These are phyloP conservation scores for Bruchidius siliquastri DNA, from an alignment of 2,888 invertebrate genomes.

Conservation along the genomic window DNA sequence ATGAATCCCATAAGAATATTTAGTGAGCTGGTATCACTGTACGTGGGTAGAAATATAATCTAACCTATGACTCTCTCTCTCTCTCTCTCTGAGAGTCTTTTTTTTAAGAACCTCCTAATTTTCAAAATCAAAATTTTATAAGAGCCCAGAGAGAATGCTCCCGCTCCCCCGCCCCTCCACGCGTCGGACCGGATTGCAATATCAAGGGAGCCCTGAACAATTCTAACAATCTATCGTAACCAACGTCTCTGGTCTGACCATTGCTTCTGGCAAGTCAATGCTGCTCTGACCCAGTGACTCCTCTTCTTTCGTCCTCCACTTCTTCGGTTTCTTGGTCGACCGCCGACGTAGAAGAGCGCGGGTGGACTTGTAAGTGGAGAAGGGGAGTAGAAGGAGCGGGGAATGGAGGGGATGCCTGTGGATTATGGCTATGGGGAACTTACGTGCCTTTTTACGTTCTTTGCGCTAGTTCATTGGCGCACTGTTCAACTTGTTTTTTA, in stretches of 20 bases:
- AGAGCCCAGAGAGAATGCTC: too few relatives aligned
- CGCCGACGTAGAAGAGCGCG: neutral
- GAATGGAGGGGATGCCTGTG: neutral
- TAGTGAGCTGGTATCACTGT: too few relatives aligned
- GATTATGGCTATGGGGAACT: neutral
- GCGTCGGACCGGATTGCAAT: too few relatives aligned
- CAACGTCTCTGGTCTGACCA: neutral
- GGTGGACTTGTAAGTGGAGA: neutral
- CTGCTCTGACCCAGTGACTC: neutral
- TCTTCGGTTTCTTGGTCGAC: neutral
- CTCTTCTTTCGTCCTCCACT: neutral
- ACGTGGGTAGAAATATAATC: too few relatives aligned
- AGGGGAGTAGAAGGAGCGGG: neutral
- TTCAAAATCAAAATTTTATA: too few relatives aligned
- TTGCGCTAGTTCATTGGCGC: neutral
- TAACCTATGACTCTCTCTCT: too few relatives aligned
- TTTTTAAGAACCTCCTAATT: too few relatives aligned
- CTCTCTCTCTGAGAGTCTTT: too few relatives aligned
- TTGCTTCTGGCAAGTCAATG: neutral
- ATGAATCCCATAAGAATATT: too few relatives aligned
- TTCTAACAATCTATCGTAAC: neutral
- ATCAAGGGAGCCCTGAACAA: too few relatives aligned
- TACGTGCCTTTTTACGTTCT: neutral
- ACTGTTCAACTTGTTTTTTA: too few relatives aligned
- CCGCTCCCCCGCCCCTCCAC: too few relatives aligned